Conservation (phyloP, 92 coral and sea anemone species). For the Porites divaricata region DNA sequence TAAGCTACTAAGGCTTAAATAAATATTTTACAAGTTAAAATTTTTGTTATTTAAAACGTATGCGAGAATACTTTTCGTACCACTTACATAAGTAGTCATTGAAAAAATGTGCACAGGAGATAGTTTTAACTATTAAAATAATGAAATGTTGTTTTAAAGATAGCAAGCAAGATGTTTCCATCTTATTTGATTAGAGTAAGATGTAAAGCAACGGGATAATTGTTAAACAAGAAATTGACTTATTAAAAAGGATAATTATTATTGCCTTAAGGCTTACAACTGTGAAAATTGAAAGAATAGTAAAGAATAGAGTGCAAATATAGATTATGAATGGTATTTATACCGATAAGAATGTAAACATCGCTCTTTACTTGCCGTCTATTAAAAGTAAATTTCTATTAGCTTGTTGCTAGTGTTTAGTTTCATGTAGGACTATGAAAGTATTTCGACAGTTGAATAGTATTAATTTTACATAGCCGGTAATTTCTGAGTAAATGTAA, state of each 20-base stretch:
- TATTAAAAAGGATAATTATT: constrained; percentile 4
- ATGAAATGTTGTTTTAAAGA: too few relatives aligned
- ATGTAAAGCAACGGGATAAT: not conserved
- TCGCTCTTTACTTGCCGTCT: not conserved
- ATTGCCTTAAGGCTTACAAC: constrained; percentile 18
- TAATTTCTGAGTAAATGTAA: too few relatives aligned
- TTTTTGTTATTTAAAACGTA: too few relatives aligned
- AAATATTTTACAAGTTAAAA: not conserved
- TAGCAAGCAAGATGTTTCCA: not conserved
- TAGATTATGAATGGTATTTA: not conserved
- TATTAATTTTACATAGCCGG: too few relatives aligned
- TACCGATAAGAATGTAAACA: not conserved
- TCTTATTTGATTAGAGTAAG: not conserved
- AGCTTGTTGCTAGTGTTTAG: too few relatives aligned
- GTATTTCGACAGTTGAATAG: too few relatives aligned
- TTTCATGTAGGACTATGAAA: too few relatives aligned
- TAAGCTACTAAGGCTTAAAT: not conserved
- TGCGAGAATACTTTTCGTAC: too few relatives aligned
- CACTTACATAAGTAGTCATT: too few relatives aligned
- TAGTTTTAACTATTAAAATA: too few relatives aligned
- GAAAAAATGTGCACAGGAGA: too few relatives aligned
- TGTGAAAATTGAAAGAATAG: not conserved
- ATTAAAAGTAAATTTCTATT: too few relatives aligned
- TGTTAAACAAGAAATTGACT: constrained; percentile 1
- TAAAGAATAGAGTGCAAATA: not conserved